Percentiles rank a stretch among this genome's conserved stretches.
These are phyloP conservation scores for Gopherus evgoodei DNA, from an alignment of 2,113 vertebrate species.

Conservation along the genomic window DNA sequence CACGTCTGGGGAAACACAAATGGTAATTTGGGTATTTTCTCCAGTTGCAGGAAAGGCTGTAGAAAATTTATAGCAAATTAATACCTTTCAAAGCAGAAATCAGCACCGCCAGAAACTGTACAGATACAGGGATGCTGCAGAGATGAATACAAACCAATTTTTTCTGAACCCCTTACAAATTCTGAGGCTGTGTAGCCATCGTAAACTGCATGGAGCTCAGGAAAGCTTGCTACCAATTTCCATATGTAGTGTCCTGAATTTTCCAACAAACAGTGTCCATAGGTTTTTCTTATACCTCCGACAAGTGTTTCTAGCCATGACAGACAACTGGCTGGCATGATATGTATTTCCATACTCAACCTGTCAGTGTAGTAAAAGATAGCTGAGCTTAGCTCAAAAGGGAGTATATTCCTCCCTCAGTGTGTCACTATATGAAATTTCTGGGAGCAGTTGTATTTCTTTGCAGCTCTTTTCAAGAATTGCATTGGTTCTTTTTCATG, in stretches of 20 bases:
- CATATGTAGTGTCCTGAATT: background rate
- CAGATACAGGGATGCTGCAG: background rate
- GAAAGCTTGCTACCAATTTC: background rate
- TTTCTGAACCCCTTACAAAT: background rate
- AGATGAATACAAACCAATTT: background rate
- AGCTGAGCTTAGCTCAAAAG: background rate
- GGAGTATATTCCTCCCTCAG: background rate
- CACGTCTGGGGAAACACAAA: accelerated
- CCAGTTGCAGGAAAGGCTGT: background rate
- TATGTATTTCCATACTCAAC: background rate
- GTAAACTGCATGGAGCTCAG: background rate
- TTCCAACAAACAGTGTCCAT: background rate
- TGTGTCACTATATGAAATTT: background rate
- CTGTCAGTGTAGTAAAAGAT: background rate
- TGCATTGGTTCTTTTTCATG: accelerated
- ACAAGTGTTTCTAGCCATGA: background rate
- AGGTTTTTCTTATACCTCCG: background rate
- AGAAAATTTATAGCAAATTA: accelerated
- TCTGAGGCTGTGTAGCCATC: background rate
- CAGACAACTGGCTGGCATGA: background rate
- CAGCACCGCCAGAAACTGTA: background rate
- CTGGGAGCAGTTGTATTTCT: background rate
- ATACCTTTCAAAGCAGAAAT: background rate
- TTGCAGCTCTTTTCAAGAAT: background rate
- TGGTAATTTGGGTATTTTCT: background rate